These are phyloP conservation scores for Tyria jacobaeae DNA, from an alignment of 2,888 invertebrate genomes.

Conservation along the genomic window DNA sequence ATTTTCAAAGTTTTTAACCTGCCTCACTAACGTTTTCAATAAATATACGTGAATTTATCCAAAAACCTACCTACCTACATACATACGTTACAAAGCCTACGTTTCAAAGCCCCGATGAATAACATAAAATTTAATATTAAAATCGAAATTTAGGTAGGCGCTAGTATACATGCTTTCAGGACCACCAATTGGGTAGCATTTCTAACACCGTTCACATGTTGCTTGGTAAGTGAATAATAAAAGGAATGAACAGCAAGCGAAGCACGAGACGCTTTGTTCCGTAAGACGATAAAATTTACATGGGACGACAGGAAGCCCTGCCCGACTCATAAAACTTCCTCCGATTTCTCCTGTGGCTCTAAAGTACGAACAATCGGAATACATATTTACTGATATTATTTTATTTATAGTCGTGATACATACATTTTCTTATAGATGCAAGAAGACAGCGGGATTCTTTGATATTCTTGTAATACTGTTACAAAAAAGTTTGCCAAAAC, in stretches of 20 bases:
- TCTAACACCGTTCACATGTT: slow-evolving; percentile 50
- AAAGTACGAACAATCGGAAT: slow-evolving; percentile 46
- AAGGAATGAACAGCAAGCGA: slow-evolving; percentile 34
- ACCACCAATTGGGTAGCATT: slow-evolving; percentile 27
- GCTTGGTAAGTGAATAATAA: slow-evolving; percentile 66
- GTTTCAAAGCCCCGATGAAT: slow-evolving; percentile 19
- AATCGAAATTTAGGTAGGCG: slow-evolving; percentile 14
- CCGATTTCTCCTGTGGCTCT: slow-evolving; percentile 49
- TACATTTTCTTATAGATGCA: slow-evolving; percentile 15
- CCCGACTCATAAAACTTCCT: slow-evolving; percentile 62
- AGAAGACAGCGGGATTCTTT: neutral
- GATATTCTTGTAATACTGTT: neutral
- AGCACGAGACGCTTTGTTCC: slow-evolving; percentile 58
- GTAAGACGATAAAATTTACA: slow-evolving; percentile 72
- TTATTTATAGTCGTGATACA: slow-evolving; percentile 46
- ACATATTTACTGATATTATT: slow-evolving; percentile 40
- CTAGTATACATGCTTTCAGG: slow-evolving; percentile 14
- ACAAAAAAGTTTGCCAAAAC: too few species aligned
- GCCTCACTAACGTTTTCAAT: too few species aligned
- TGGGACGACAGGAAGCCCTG: slow-evolving; percentile 61
- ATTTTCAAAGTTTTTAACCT: too few species aligned
- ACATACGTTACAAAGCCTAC: neutral
- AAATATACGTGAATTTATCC: too few species aligned
- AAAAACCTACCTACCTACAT: too few species aligned
- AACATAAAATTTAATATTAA: slow-evolving; percentile 16